Conservation (phyloP, 1,140 invertebrate species). For the Drosophila kohkoa region DNA sequence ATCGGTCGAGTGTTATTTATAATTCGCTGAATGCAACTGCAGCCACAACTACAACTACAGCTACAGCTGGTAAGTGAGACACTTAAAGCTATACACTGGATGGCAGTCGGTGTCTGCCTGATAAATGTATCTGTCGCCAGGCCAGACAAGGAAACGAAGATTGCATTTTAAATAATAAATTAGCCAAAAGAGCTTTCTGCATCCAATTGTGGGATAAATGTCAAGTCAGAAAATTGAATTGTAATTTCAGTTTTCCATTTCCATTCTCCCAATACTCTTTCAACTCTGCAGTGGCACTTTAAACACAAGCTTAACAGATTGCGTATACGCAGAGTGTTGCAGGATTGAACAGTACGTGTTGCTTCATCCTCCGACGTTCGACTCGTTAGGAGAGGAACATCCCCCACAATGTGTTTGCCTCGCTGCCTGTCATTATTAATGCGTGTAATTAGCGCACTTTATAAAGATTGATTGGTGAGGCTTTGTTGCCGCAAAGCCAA, state of each 20-base stretch:
- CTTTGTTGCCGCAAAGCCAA: constrained; percentile 34
- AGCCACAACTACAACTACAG: neutral
- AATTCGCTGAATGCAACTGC: constrained; percentile 8
- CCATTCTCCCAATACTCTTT: neutral
- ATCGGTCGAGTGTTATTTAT: constrained; percentile 50
- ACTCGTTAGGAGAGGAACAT: neutral
- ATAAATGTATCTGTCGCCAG: constrained; percentile 31
- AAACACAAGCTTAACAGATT: constrained; percentile 31
- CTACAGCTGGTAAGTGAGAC: constrained; percentile 17
- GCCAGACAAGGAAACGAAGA: constrained; percentile 1
- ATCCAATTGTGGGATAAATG: neutral
- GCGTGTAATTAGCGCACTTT: constrained; percentile 77
- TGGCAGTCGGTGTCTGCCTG: constrained; percentile 6
- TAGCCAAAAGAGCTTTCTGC: constrained; percentile 6
- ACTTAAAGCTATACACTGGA: constrained; percentile 18
- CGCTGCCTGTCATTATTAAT: constrained; percentile 72
- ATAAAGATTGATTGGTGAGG: constrained; percentile 76
- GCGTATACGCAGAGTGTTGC: constrained; percentile 44
- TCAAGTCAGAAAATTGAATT: constrained; percentile 11
- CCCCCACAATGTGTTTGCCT: constrained; percentile 1
- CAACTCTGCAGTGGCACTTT: constrained; percentile 2
- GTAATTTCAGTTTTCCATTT: neutral
- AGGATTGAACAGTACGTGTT: constrained; percentile 43
- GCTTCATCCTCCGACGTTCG: constrained; percentile 8
- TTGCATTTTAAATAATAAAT: constrained; percentile 55